Conservation (phyloP, 2,113 vertebrate genomes). For the Paedocypris sp. region DNA sequence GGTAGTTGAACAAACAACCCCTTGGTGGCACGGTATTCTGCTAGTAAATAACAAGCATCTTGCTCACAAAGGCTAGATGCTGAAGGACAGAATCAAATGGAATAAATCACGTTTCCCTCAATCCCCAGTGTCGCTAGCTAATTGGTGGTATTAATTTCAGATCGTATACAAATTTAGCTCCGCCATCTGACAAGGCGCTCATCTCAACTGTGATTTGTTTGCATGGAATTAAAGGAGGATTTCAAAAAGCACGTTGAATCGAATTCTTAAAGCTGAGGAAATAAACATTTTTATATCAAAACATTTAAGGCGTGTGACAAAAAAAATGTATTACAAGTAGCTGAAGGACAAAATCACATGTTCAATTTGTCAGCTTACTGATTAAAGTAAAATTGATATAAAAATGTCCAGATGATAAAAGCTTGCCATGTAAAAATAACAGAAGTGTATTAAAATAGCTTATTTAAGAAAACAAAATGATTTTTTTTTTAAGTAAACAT, state of each 20-base stretch:
- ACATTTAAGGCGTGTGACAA: too few relatives aligned
- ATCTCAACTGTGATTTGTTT: not conserved
- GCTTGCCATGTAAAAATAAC: too few relatives aligned
- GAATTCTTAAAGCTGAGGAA: not conserved
- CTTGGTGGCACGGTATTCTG: conserved; percentile 25
- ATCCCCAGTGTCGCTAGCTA: not conserved
- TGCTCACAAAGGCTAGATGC: not conserved
- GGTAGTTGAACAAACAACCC: conserved; percentile 25
- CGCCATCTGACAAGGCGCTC: conserved; percentile 1
- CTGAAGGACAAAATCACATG: too few relatives aligned
- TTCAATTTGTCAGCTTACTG: too few relatives aligned
- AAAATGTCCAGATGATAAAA: too few relatives aligned
- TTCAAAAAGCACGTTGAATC: not conserved
- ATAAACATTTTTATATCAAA: not conserved
- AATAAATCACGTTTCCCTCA: conserved; percentile 4
- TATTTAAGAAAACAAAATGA: too few relatives aligned
- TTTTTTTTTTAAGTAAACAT: too few relatives aligned
- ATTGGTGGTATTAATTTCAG: conserved; percentile 21
- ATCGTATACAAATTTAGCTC: conserved; percentile 1
- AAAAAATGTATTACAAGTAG: too few relatives aligned
- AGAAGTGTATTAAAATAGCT: too few relatives aligned
- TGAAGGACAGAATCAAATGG: conserved; percentile 10
- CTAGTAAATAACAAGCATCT: conserved; percentile 32
- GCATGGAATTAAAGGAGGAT: not conserved
- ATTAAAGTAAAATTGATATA: too few relatives aligned